Percentiles rank a stretch among this genome's conserved stretches.
phyloP scores from a whole-genome alignment of 2,888 invertebrate species.

The Epinotia nisella region DNA sequence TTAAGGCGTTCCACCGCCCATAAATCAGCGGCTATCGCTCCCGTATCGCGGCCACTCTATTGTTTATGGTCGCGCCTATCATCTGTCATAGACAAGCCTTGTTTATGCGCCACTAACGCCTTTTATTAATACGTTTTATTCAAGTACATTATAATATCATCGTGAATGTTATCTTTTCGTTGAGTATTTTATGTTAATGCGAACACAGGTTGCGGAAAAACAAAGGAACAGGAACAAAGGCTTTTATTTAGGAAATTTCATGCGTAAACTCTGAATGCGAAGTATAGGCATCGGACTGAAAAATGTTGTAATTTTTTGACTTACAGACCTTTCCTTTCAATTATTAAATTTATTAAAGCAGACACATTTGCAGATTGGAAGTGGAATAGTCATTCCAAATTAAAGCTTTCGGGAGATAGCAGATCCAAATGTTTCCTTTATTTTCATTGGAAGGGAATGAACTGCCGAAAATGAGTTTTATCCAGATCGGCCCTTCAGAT shows the following conservation, averaged over 20 bases:
- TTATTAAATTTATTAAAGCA: constrained; percentile 26
- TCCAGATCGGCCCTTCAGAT: constrained; percentile 63
- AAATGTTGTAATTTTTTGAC: constrained; percentile 25
- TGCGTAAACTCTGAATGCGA: constrained; percentile 32
- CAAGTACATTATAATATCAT: constrained; percentile 33
- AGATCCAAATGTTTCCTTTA: constrained; percentile 57
- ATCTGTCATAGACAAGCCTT: constrained; percentile 66
- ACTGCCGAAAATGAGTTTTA: constrained; percentile 62
- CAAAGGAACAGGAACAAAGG: constrained; percentile 17
- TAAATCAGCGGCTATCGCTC: constrained; percentile 75
- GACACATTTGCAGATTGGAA: constrained; percentile 26
- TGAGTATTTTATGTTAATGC: constrained; percentile 12
- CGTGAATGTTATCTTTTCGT: constrained; percentile 34
- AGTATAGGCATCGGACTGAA: constrained; percentile 22
- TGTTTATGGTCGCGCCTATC: constrained; percentile 72
- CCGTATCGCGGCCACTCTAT: constrained; percentile 68
- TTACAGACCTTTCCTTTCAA: constrained; percentile 23
- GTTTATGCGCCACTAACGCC: constrained; percentile 53
- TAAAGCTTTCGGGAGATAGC: constrained; percentile 44
- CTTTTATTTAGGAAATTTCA: constrained; percentile 36
- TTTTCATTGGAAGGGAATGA: constrained; percentile 56
- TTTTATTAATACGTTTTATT: constrained; percentile 43
- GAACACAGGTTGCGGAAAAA: constrained; percentile 20
- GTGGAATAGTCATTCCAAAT: constrained; percentile 31
- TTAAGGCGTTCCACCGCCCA: constrained; percentile 63